Percentiles rank a stretch among this genome's conserved stretches.
Evolutionary conservation across 2,113 vertebrate species (phyloP).

Genomic region (Ceyx margarethae): DNA sequence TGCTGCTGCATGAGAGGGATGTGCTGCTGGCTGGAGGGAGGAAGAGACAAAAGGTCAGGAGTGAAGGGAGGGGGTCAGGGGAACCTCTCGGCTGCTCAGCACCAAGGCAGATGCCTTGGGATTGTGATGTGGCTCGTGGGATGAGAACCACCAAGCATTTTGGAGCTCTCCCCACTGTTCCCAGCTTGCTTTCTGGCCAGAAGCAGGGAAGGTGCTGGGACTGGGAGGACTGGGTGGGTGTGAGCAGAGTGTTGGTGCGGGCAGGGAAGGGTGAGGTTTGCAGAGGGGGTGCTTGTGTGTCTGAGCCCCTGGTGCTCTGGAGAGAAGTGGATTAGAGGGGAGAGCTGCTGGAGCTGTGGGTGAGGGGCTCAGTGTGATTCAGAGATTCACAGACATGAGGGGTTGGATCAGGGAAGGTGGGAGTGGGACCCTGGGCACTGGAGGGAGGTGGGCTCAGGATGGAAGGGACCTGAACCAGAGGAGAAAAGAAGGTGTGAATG

Average conservation of each 20-base stretch:
- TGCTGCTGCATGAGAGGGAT: background rate
- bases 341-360: background rate
- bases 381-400: too few relatives aligned
- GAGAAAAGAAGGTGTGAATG: background rate
- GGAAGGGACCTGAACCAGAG: background rate
- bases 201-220: background rate
- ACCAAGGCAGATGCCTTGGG: background rate
- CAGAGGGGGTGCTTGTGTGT: background rate
- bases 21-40: background rate
- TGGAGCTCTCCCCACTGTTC: background rate
- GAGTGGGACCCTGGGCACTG: background rate
- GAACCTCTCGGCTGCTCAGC: background rate
- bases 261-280: background rate
- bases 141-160: background rate
- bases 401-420: background rate
- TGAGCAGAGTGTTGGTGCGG: background rate
- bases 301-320: background rate
- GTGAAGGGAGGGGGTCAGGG: background rate
- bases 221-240: background rate
- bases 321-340: constrained; percentile 21
- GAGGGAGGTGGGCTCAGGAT: background rate
- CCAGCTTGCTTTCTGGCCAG: background rate
- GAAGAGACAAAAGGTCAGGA: background rate
- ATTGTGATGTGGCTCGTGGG: background rate
- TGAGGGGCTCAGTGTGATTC: background rate